A percentile compares a stretch with the other conserved stretches of the same genome.
phyloP scores from a whole-genome alignment of 2,113 vertebrate genomes.

The Poeciliopsis prolifica region DNA sequence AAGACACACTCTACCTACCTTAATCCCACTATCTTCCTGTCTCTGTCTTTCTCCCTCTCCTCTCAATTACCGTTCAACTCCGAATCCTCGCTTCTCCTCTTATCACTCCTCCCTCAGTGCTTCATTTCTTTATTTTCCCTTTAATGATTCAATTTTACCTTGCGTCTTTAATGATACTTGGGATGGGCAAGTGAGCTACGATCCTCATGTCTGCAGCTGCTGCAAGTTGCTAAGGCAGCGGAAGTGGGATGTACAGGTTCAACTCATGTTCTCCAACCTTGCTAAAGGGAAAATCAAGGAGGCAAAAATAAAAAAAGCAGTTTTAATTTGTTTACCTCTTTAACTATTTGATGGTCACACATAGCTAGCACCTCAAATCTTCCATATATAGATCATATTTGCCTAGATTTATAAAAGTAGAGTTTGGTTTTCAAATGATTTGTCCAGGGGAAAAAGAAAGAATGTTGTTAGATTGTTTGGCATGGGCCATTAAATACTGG shows the following conservation, averaged over 20 bases:
- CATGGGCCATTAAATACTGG: not conserved
- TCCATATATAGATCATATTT: conserved; percentile 28
- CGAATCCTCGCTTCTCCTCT: conserved; percentile 36
- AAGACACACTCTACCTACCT: conserved; percentile 34
- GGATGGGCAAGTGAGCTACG: conserved; percentile 21
- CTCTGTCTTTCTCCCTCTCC: conserved; percentile 37
- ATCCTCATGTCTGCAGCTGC: conserved; percentile 13
- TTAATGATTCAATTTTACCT: conserved; percentile 40
- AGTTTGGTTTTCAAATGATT: not conserved
- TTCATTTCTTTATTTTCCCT: conserved; percentile 31
- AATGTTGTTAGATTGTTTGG: not conserved
- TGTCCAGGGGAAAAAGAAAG: not conserved
- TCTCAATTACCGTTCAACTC: conserved; percentile 57
- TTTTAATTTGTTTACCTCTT: conserved; percentile 49
- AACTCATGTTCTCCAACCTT: conserved; percentile 45
- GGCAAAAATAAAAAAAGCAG: conserved; percentile 24
- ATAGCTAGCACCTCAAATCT: conserved; percentile 6
- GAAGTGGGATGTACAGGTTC: conserved; percentile 43
- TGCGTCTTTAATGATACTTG: conserved; percentile 44
- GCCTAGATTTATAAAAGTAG: not conserved
- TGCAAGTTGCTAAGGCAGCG: conserved; percentile 12
- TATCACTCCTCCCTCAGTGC: conserved; percentile 5
- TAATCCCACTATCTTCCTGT: conserved; percentile 54
- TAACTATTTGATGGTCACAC: conserved; percentile 27
- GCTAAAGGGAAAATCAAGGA: conserved; percentile 25